These are phyloP conservation scores for Nemopilema nomurai DNA, from an alignment of 30 jellyfish, hydroid and myxozoan genomes.

Conservation along the genomic window DNA sequence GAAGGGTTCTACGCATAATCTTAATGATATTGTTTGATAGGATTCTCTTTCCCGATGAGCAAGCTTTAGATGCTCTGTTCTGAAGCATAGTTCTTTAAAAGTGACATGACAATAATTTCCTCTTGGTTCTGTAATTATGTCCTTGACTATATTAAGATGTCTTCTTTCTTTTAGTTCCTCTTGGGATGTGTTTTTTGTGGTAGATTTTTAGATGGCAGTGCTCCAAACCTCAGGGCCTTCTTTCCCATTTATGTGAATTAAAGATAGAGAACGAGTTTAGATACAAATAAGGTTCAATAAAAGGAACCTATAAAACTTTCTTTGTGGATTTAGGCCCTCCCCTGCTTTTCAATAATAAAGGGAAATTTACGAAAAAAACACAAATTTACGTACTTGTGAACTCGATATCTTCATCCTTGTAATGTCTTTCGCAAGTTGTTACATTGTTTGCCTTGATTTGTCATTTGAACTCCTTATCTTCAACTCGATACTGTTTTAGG, in stretches of 20 bases:
- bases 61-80: not conserved
- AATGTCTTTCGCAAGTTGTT: constrained; percentile 9
- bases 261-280: not conserved
- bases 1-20: not conserved
- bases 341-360: too few relatives aligned
- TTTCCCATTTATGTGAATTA: constrained; percentile 5
- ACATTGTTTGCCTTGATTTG: constrained; percentile 10
- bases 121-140: constrained; percentile 10
- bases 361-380: too few relatives aligned
- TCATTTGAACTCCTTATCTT: constrained; percentile 17
- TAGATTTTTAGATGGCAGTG: not conserved
- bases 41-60: constrained; percentile 6
- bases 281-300: too few relatives aligned
- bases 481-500: constrained; percentile 17
- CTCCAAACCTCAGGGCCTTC: constrained; percentile 14
- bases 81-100: constrained; percentile 7
- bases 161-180: constrained; percentile 2
- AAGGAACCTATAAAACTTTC: too few relatives aligned
- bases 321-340: too few relatives aligned
- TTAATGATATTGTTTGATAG: too few relatives aligned
- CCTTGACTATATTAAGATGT: constrained; percentile 10
- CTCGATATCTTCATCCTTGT: constrained; percentile 26
- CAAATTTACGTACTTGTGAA: constrained; percentile 36
- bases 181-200: constrained; percentile 15
- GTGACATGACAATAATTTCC: not conserved